Conservation (phyloP, 2,113 vertebrate species). For the Orthonyx spaldingii region DNA sequence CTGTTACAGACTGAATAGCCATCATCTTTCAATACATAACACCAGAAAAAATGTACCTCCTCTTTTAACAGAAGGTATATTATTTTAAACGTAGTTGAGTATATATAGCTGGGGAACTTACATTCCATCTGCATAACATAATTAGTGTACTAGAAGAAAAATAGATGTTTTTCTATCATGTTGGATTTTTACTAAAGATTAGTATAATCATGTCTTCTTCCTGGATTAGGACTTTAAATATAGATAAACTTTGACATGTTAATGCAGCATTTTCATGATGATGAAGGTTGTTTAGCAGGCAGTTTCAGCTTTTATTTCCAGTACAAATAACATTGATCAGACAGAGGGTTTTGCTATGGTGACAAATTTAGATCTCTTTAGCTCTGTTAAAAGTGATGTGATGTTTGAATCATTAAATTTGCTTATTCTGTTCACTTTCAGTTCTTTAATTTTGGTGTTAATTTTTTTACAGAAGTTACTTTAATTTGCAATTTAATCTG, state of each 20-base stretch:
- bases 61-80: not conserved
- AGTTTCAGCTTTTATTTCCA: not conserved
- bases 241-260: not conserved
- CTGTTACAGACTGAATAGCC: not conserved
- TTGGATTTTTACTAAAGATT: not conserved
- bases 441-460: not conserved
- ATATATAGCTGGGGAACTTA: not conserved
- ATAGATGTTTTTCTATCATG: not conserved
- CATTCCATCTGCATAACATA: not conserved
- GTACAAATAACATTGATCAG: not conserved
- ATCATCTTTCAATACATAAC: not conserved
- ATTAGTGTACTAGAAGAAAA: not conserved
- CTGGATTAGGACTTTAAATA: not conserved
- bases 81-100: not conserved
- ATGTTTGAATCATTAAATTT: not conserved
- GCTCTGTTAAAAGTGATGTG: not conserved
- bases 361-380: not conserved
- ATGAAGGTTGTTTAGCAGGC: not conserved
- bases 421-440: not conserved
- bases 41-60: not conserved
- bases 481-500: not conserved
- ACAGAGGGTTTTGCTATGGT: rapidly evolving
- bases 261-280: not conserved
- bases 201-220: not conserved
- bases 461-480: not conserved